These are phyloP conservation scores for Procambarus clarkii DNA, from an alignment of 1,140 invertebrate genomes.

Conservation along the genomic window DNA sequence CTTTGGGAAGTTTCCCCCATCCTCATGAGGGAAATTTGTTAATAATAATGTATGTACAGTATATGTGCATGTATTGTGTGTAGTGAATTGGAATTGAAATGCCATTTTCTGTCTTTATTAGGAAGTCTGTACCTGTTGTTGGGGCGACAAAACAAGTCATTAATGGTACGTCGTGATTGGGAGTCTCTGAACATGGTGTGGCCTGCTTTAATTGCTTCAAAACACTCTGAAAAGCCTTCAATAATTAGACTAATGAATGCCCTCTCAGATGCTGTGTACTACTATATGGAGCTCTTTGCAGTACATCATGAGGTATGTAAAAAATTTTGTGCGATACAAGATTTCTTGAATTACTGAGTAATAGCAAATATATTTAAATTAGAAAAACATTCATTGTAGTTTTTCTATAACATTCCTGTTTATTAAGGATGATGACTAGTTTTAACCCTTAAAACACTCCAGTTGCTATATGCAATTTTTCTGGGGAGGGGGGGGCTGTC, in stretches of 20 bases:
- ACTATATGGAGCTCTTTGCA: slow-evolving; percentile 78
- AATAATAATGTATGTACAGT: no score
- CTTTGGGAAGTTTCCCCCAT: no score
- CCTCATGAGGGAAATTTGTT: no score
- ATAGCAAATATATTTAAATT: no score
- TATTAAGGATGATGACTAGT: no score
- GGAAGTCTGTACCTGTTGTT: slow-evolving; percentile 87
- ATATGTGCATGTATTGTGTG: no score
- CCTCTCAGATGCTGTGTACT: slow-evolving; percentile 77
- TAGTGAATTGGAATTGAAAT: not conserved
- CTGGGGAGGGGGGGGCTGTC: no score
- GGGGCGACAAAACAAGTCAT: slow-evolving; percentile 80
- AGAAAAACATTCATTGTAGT: no score
- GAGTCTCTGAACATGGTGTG: slow-evolving; percentile 83
- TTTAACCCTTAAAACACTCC: no score
- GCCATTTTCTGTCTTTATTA: slow-evolving; percentile 74
- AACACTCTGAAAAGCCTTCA: slow-evolving; percentile 88
- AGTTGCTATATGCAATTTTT: no score
- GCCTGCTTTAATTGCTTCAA: slow-evolving; percentile 84
- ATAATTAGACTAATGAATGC: slow-evolving; percentile 85
- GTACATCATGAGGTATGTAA: slow-evolving; percentile 75
- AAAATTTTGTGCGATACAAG: not conserved
- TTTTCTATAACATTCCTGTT: no score
- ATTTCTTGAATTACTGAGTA: no score
- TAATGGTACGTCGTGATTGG: slow-evolving; percentile 87